Evolutionary conservation across 2,797 vertebrate species (phyloP).

Genomic region (Hydrocynus forskahlii): DNA sequence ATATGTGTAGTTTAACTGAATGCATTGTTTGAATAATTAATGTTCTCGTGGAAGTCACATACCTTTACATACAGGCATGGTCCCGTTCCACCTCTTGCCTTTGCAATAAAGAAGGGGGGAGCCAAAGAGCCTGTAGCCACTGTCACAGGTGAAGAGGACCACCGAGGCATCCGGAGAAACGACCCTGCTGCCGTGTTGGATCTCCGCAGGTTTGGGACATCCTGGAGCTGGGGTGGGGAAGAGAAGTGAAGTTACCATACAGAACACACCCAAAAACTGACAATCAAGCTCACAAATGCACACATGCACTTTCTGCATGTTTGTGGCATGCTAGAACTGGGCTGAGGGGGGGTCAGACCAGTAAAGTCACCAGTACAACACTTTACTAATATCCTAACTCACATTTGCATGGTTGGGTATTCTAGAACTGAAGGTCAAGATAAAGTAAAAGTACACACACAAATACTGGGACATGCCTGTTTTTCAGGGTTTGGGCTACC

Average conservation of each 20-base stretch:
- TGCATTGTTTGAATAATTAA: neutral
- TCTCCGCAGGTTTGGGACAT: slow-evolving; percentile 61
- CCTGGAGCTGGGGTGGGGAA: slow-evolving; percentile 64
- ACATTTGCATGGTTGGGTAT: no score
- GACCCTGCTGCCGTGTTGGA: slow-evolving; percentile 64
- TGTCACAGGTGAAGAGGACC: slow-evolving; percentile 68
- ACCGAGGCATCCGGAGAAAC: slow-evolving; percentile 67
- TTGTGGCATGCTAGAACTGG: no score
- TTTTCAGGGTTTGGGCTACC: no score
- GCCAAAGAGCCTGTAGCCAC: slow-evolving; percentile 70
- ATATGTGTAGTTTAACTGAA: neutral
- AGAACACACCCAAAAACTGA: neutral
- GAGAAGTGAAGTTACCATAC: neutral
- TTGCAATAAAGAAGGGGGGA: slow-evolving; percentile 72
- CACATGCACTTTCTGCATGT: no score
- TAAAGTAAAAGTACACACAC: no score
- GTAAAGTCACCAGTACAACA: no score
- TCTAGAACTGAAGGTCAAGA: no score
- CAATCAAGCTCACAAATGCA: neutral
- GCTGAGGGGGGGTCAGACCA: no score
- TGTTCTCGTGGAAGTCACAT: neutral
- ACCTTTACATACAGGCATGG: slow-evolving; percentile 76
- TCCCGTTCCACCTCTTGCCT: slow-evolving; percentile 73
- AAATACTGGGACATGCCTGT: no score
- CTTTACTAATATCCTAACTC: no score